Evolutionary conservation across 1,140 invertebrate genomes (phyloP), one percentile per base, ranked within the genome.

Genomic region (Dreissena polymorpha): DNA sequence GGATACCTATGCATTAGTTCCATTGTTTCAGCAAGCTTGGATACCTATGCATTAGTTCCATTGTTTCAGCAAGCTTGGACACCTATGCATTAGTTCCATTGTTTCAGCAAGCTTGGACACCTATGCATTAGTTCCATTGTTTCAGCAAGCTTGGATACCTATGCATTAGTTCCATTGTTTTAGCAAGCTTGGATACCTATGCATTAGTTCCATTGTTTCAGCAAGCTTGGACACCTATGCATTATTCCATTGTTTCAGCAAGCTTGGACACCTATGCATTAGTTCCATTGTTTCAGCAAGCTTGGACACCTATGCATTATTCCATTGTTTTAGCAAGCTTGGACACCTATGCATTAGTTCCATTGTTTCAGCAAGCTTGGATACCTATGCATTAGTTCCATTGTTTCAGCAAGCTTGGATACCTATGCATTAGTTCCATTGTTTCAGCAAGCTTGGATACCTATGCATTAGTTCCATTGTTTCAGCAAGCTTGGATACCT

Each of bases 51-150:
- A 23, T 0, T 25, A 16, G 25, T 23, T 63, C 49, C 7, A 12
- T 49, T n/a, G n/a, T 68, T 75, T 10, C 84, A 98, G 97, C n/a
- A 39, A 39, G 39, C 3, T 8, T 39, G 39, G 39, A 39, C 57
- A 60, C 21, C 10, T 23, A 60, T 55, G 57, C 12, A 23, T 0
- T 25, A 16, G 25, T 23, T 63, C 49, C 7, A 12, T 49, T n/a
- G n/a, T 68, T 75, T 10, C 84, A 98, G 97, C n/a, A 39, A 39
- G 39, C 3, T 8, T 39, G 39, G 39, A 39, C 57, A 60, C 21
- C 10, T 23, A 60, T 55, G 57, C 12, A 23, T 0, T 25, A 16
- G 25, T 23, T 63, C 49, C 7, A 12, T 49, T n/a, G n/a, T 68
- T 75, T 10, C 84, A 98, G 97, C n/a, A 39, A 39, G 39, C 3